phyloP scores from a whole-genome alignment of 1,140 invertebrate species.

The Globodera ellingtonae region DNA sequence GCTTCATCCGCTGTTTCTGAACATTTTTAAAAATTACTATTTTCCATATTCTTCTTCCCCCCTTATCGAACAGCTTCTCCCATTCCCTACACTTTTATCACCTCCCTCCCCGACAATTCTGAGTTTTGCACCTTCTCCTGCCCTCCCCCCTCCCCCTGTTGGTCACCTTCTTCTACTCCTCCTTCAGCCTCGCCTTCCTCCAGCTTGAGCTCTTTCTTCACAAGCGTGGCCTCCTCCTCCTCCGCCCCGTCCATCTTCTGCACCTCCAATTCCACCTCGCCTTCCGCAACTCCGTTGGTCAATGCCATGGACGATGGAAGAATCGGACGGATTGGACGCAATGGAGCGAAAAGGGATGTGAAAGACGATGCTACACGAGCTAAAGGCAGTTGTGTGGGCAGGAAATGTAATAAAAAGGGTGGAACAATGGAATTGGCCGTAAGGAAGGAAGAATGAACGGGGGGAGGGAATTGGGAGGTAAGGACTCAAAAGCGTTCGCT shows the following conservation, averaged over 20 bases:
- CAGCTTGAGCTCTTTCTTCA: conserved; percentile 25
- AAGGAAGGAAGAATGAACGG: neutral
- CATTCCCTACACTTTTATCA: neutral
- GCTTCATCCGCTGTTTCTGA: conserved; percentile 11
- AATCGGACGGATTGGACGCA: neutral
- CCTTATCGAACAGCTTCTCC: too few species aligned
- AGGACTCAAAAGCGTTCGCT: neutral
- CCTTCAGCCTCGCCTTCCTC: conserved; percentile 7
- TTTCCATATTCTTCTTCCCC: too few species aligned
- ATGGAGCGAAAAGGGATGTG: neutral
- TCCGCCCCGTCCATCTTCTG: conserved; percentile 8
- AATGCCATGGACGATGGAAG: neutral
- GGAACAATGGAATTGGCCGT: too few species aligned
- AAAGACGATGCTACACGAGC: neutral
- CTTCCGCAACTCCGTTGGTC: conserved; percentile 16
- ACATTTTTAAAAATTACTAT: neutral
- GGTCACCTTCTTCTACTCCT: conserved; percentile 14
- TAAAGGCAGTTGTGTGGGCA: neutral
- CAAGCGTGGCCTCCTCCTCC: conserved; percentile 18
- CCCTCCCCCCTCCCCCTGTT: neutral
- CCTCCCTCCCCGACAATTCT: neutral
- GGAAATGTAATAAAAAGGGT: neutral
- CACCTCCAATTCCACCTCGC: conserved; percentile 25
- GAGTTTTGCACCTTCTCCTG: neutral
- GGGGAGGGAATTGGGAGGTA: neutral